These are phyloP conservation scores for Erebia ligea DNA, from an alignment of 2,888 invertebrate species.

Conservation along the genomic window DNA sequence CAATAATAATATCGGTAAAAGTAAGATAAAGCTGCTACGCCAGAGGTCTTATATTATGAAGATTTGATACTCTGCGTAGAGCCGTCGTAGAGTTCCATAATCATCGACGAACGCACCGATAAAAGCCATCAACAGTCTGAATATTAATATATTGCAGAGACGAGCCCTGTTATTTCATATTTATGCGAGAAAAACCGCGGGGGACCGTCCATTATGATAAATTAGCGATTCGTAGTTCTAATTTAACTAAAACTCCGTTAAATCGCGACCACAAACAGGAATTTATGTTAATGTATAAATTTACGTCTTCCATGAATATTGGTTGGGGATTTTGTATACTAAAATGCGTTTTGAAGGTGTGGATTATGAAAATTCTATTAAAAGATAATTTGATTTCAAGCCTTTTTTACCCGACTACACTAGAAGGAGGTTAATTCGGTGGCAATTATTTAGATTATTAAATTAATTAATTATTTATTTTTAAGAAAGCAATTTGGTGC, in stretches of 20 bases:
- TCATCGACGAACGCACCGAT: not conserved
- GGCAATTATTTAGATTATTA: no score
- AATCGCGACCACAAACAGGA: constrained; percentile 23
- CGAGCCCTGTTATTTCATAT: constrained; percentile 21
- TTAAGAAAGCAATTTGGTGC: no score
- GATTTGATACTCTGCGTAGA: not conserved
- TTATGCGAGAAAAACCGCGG: constrained; percentile 25
- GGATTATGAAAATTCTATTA: no score
- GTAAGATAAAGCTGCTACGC: no score
- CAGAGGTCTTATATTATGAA: no score
- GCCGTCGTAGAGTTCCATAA: constrained; percentile 1
- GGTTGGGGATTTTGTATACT: constrained; percentile 6
- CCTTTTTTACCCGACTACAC: no score
- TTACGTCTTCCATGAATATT: constrained; percentile 19
- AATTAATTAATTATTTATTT: no score
- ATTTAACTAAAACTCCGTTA: constrained; percentile 35
- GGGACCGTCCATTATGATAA: constrained; percentile 34
- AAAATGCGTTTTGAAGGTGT: not conserved
- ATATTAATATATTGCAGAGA: constrained; percentile 19
- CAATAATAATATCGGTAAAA: no score
- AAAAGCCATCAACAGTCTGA: constrained; percentile 3
- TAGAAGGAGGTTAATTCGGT: no score
- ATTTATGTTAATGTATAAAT: constrained; percentile 23
- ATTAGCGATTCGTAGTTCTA: constrained; percentile 38
- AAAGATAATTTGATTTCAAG: no score